phyloP scores from a whole-genome alignment of 2,113 vertebrate genomes.

The Rhizomys pruinosus region DNA sequence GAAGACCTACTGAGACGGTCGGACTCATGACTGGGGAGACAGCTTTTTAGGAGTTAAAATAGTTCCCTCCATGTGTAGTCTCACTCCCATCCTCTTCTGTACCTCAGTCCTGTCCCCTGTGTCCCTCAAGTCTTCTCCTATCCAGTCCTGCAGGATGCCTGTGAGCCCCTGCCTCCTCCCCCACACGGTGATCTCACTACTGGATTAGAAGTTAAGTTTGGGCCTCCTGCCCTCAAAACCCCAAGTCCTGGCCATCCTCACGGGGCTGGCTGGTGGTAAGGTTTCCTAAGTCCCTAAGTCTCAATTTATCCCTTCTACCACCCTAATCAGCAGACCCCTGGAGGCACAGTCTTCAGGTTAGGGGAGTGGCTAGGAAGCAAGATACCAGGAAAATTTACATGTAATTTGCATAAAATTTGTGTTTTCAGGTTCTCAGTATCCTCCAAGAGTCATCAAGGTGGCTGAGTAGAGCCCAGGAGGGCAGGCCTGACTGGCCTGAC shows the following conservation, averaged over 20 bases:
- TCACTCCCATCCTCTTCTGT: background rate
- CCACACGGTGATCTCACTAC: background rate
- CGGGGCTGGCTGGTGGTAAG: background rate
- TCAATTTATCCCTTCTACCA: background rate
- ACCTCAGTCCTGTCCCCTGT: background rate
- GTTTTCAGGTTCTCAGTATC: background rate
- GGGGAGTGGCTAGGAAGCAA: slow-evolving; percentile 4
- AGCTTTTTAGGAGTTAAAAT: background rate
- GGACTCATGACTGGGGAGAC: background rate
- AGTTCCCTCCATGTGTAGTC: background rate
- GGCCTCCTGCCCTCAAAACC: background rate
- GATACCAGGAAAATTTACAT: background rate
- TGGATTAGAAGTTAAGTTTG: background rate
- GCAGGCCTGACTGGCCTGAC: slow-evolving; percentile 15
- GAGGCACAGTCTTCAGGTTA: slow-evolving; percentile 8
- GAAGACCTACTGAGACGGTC: background rate
- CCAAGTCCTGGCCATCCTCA: background rate
- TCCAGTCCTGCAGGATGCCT: background rate
- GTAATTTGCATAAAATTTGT: slow-evolving; percentile 31
- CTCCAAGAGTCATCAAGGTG: slow-evolving; percentile 19
- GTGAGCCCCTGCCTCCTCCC: background rate
- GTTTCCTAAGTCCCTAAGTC: background rate
- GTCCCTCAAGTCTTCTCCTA: background rate
- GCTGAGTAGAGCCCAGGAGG: slow-evolving; percentile 19
- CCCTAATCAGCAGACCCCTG: background rate